Evolutionary conservation across 2,888 invertebrate species (phyloP).

Genomic region (Drosophila meridionalis): DNA sequence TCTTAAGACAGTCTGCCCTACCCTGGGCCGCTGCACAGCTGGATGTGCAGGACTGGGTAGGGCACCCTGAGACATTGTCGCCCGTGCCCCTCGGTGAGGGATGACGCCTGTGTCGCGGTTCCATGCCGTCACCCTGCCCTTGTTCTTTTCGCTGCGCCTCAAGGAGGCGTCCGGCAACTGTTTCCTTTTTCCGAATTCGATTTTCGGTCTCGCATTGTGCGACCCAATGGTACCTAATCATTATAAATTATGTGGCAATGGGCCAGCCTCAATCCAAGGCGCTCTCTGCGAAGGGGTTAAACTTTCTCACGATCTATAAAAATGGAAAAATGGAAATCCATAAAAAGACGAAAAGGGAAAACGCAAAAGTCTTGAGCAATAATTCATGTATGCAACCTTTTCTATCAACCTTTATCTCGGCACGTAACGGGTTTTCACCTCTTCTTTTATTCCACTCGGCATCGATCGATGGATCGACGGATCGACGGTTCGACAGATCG

Average conservation of each 20-base stretch:
- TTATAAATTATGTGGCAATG: conserved; percentile 79
- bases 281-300: conserved; percentile 68
- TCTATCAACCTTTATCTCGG: conserved; percentile 16
- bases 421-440: conserved; percentile 49
- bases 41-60: conserved; percentile 20
- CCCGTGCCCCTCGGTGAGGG: conserved; percentile 66
- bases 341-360: conserved; percentile 59
- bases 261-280: conserved; percentile 39
- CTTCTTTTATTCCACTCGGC: conserved; percentile 9
- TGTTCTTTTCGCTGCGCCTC: conserved; percentile 71
- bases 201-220: conserved; percentile 34
- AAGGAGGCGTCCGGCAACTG: conserved; percentile 68
- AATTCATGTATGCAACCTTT: conserved; percentile 46
- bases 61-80: conserved; percentile 47
- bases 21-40: conserved; percentile 46
- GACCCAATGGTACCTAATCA: conserved; percentile 68
- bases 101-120: conserved; percentile 67
- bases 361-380: conserved; percentile 54
- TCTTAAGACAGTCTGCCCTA: conserved; percentile 13
- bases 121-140: conserved; percentile 31
- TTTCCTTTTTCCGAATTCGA: conserved; percentile 49
- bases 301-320: conserved; percentile 78
- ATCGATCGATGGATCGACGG: conserved; percentile 38
- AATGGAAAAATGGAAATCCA: conserved; percentile 61
- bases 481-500: conserved; percentile 37